Evolutionary conservation across 2,888 invertebrate species (phyloP).

Genomic region (Campopleginae sp.): DNA sequence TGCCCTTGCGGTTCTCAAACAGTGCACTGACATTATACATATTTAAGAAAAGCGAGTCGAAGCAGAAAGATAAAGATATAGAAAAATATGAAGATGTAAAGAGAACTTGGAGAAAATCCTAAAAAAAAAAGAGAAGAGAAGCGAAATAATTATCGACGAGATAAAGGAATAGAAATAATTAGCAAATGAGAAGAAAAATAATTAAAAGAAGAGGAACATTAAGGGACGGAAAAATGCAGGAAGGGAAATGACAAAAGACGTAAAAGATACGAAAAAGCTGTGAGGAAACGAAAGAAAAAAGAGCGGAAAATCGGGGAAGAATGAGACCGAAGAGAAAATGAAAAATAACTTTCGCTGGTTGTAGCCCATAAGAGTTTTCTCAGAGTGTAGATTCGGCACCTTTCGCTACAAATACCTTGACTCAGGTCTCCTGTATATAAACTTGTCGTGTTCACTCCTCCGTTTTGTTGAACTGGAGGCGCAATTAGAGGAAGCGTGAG

Average conservation of each 20-base stretch:
- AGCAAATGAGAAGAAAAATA: background rate
- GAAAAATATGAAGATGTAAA: background rate
- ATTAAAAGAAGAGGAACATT: background rate
- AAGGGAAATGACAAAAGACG: background rate
- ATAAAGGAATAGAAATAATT: background rate
- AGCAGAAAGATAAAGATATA: background rate
- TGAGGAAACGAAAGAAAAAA: background rate
- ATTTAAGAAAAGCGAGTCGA: background rate
- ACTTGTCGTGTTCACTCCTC: conserved; percentile 11
- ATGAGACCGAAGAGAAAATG: background rate
- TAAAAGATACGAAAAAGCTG: background rate
- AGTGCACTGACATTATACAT: conserved; percentile 9
- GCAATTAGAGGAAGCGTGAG: conserved; percentile 60
- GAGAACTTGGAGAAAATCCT: background rate
- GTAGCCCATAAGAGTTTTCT: conserved; percentile 37
- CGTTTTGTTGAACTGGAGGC: conserved; percentile 52
- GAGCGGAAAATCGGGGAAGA: background rate
- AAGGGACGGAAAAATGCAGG: background rate
- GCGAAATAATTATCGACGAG: too few species aligned
- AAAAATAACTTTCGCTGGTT: conserved; percentile 14
- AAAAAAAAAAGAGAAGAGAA: background rate
- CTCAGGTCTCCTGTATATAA: conserved; percentile 1
- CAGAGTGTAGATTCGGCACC: conserved; percentile 2
- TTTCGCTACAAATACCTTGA: background rate
- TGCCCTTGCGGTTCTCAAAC: conserved; percentile 49